Conservation (phyloP, 2,113 vertebrate genomes). For the Manacus vitellinus region DNA sequence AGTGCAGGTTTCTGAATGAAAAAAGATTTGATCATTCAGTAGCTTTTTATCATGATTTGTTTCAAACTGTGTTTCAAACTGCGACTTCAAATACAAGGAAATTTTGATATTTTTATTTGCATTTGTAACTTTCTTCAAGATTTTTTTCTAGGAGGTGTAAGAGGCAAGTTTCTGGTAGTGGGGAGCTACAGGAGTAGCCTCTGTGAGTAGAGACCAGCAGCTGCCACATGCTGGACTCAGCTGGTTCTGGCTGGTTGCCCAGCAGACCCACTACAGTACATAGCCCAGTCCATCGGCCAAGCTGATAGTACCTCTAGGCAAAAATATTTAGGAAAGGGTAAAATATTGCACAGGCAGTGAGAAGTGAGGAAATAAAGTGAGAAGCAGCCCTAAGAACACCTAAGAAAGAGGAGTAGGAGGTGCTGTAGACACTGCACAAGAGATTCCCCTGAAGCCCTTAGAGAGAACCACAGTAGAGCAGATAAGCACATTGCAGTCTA, state of each 20-base stretch:
- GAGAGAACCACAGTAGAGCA: not conserved
- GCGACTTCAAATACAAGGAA: not conserved
- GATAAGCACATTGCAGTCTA: not conserved
- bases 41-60: not conserved
- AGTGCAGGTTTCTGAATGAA: not conserved
- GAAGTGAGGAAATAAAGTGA: not conserved
- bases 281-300: not conserved
- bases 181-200: not conserved
- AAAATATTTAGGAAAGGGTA: not conserved
- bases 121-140: not conserved
- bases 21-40: not conserved
- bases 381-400: not conserved
- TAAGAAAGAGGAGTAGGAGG: not conserved
- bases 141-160: not conserved
- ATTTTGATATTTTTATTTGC: not conserved
- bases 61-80: not conserved
- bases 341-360: not conserved
- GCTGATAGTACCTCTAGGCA: fast-evolving
- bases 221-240: not conserved
- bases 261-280: not conserved
- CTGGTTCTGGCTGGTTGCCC: not conserved
- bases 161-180: not conserved
- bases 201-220: not conserved
- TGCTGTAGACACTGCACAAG: not conserved
- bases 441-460: not conserved